Evolutionary conservation across 2,113 vertebrate genomes (phyloP), one percentile per base, ranked within the genome.

Genomic region (Scartelaos histophorus): DNA sequence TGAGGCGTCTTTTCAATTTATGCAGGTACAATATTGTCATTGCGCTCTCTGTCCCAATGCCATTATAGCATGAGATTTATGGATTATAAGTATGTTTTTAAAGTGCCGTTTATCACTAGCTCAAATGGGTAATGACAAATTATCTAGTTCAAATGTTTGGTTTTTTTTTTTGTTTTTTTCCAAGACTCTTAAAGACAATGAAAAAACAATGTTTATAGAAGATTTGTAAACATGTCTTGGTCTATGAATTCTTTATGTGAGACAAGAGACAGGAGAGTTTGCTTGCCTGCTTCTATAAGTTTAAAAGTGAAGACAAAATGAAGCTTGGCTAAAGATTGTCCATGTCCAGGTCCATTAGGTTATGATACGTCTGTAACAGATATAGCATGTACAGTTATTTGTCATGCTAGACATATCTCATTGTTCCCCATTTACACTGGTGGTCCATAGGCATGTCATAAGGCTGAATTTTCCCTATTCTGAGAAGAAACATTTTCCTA

Each of bases 1-100:
- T 88, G 97, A 99, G 93, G 97, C 97, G 54, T 99, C 97, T 1
- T 99, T 99, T 92, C 97, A 98, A 90, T 99, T 98, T 90, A 98
- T 98, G 98, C 96, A 98, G 96, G 96, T 97, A 80, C 86, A 22
- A 1, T 21, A 68, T 0, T 0, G 46, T 62, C 67, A 43, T 71
- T 62, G 29, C 1, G 54, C 6, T 7, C 17, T 6, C 2, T 75
- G 38, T 66, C 7, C 49, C 13, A 47, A 49, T 54, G n/a, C 21
- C n/a, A 13, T 24, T 25, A 19, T 17, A 17, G 2, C 9, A 61
- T 61, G 11, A 24, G 10, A 0, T 3, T 58, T 43, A 11, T 43
- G 5, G 38, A 11, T 43, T 43, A 43, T 47, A 22, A 11, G 10
- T 13, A 54, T n/a, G 15, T 53, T 53, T 19, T 53, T n/a, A 1